Conservation (phyloP, 2,888 invertebrate species). For the Griposia aprilina region DNA sequence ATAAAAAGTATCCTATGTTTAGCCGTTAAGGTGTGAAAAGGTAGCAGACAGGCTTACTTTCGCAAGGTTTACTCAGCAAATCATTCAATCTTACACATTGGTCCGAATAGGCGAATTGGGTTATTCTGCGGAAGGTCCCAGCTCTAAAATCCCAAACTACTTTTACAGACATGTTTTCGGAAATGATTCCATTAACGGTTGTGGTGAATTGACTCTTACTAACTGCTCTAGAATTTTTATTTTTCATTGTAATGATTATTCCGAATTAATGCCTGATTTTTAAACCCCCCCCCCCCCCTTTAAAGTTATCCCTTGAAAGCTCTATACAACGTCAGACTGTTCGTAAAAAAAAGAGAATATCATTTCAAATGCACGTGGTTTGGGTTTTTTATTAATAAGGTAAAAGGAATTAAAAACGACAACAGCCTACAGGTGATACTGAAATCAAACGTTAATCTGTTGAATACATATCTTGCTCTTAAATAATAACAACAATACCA, state of each 20-base stretch:
- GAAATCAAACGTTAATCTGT: too few species aligned
- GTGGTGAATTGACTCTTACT: conserved; percentile 57
- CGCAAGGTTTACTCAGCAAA: not conserved
- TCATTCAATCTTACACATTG: not conserved
- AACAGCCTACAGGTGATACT: not conserved
- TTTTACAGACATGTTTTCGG: not conserved
- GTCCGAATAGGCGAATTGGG: not conserved
- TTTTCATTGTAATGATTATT: not conserved
- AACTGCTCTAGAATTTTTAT: conserved; percentile 40
- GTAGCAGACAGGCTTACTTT: not conserved
- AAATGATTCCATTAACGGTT: conserved; percentile 39
- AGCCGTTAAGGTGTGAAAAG: not conserved
- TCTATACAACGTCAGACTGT: not conserved
- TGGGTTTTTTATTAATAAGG: conserved; percentile 15
- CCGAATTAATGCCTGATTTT: not conserved
- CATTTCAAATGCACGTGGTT: conserved; percentile 45
- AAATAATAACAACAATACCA: too few species aligned
- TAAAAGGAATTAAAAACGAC: not conserved
- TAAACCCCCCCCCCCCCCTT: not conserved
- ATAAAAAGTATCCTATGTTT: not conserved
- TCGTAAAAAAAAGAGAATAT: too few species aligned
- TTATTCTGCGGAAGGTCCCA: too few species aligned
- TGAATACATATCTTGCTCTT: too few species aligned
- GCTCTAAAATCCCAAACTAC: not conserved
- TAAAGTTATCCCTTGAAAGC: not conserved